A percentile compares a stretch with the other conserved stretches of the same genome.
Evolutionary conservation across 2,888 invertebrate species (phyloP).

Genomic region (Eumacrocentrus americanus): DNA sequence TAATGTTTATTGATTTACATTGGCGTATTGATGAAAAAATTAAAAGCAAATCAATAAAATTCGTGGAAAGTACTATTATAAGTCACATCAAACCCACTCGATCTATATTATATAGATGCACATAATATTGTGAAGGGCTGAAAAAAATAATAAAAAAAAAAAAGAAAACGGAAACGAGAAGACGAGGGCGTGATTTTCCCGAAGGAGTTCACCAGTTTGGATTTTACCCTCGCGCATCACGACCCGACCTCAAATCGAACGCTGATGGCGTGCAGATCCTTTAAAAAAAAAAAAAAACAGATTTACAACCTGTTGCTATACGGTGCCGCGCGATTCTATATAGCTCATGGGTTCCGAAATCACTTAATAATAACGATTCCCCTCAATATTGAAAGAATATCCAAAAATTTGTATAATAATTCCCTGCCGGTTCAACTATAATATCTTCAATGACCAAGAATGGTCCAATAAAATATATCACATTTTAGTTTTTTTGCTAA

Average conservation of each 20-base stretch:
- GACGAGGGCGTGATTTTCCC: conserved; percentile 45
- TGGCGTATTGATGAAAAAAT: too few relatives aligned
- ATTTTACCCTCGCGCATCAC: conserved; percentile 50
- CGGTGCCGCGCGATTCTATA: conserved; percentile 29
- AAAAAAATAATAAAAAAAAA: conserved; percentile 31
- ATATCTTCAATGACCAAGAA: not conserved
- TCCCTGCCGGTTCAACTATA: too few relatives aligned
- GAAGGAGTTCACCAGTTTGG: conserved; percentile 49
- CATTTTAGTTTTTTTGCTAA: not conserved
- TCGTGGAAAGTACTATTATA: too few relatives aligned
- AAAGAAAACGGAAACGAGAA: conserved; percentile 36
- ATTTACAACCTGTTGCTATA: conserved; percentile 61
- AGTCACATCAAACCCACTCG: too few relatives aligned
- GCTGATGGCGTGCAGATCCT: conserved; percentile 31
- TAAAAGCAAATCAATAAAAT: too few relatives aligned
- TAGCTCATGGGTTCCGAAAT: conserved; percentile 42
- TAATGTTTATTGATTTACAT: too few relatives aligned
- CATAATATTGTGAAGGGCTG: conserved; percentile 28
- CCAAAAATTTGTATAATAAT: conserved; percentile 40
- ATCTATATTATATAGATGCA: too few relatives aligned
- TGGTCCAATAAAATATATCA: not conserved
- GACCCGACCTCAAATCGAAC: conserved; percentile 58
- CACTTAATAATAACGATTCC: conserved; percentile 63
- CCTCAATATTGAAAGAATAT: conserved; percentile 63
- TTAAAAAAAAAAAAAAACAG: conserved; percentile 33